Conservation (phyloP, 2,113 vertebrate genomes). For the Ptilorrhoa leucosticta region DNA sequence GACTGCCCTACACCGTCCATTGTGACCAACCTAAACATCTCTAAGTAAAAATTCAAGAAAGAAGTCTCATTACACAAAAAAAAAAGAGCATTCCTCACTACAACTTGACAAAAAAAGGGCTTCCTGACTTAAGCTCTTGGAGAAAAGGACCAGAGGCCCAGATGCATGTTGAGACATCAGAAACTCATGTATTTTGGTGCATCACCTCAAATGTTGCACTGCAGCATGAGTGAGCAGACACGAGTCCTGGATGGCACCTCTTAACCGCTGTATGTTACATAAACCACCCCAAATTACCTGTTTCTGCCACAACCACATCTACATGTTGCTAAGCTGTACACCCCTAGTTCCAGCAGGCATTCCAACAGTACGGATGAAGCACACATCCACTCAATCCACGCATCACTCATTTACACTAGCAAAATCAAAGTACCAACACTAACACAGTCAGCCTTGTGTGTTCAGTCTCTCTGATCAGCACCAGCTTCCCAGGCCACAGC, state of each 20-base stretch:
- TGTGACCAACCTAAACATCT: background rate
- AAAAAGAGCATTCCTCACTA: background rate
- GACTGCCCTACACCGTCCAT: background rate
- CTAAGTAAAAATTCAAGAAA: background rate
- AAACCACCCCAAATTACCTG: background rate
- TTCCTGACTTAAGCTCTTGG: background rate
- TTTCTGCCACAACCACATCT: background rate
- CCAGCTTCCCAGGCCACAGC: background rate
- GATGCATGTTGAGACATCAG: background rate
- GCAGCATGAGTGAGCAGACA: background rate
- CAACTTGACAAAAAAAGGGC: background rate
- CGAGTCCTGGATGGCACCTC: rapidly evolving
- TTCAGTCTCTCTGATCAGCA: background rate
- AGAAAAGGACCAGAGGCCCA: background rate
- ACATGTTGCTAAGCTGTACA: background rate
- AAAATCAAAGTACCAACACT: background rate
- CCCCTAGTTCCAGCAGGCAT: background rate
- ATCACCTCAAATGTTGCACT: background rate
- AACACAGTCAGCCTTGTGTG: background rate
- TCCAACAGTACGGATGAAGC: background rate
- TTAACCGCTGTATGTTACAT: background rate
- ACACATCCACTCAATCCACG: rapidly evolving
- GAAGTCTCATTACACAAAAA: background rate
- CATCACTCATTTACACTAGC: background rate
- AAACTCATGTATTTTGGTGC: background rate